Evolutionary conservation across 2,888 invertebrate genomes (phyloP), one percentile per base, ranked within the genome.

Genomic region (Cephus sareptanus): DNA sequence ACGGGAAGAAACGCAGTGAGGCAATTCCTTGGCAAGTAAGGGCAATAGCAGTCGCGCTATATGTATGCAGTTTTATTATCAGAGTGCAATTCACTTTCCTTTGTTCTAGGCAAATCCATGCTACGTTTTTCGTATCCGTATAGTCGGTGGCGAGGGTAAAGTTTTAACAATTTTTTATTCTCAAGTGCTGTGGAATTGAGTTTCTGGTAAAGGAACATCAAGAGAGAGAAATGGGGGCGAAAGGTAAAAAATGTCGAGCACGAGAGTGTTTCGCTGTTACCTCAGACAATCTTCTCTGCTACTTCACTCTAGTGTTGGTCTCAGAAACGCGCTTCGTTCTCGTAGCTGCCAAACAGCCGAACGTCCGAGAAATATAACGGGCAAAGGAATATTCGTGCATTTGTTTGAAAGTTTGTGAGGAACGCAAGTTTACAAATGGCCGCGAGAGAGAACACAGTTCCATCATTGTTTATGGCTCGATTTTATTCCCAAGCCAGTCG

Each of bases 401-500:
- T 56, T 56, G 56, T 56, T 56, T 56, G 56, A 56, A 56, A 56
- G 56, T 40, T 40, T 56, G 23, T 9, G 56, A 56, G 23, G 9
- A 56, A 9, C 23, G 9, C 56, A 2, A 23, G 56, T 23, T 71
- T 34, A 71, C 31, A 71, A 71, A 71, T 71, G 71, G 69, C 69
- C 33, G 35, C 40, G n/a, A 34, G 34, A 69, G 37, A 74, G 69
- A 34, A 77, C 69, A 30, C 15, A 34, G 33, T 74, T 77, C 33
- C 75, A 37, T 68, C 74, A 77, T 77, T 74, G 77, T 75, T 77
- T 68, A 77, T 77, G 35, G 35, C 74, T 69, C 77, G 37, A 35
- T 69, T 74, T n/a, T 74, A 77, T 77, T 77, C 77, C 77, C 77
- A 74, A 74, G 77, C 40, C 68, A 34, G 73, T 37, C 74, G 68